Base-by-base conservation (phyloP, 2,797 vertebrate species). In the Pygocentrus nattereri region DNA sequence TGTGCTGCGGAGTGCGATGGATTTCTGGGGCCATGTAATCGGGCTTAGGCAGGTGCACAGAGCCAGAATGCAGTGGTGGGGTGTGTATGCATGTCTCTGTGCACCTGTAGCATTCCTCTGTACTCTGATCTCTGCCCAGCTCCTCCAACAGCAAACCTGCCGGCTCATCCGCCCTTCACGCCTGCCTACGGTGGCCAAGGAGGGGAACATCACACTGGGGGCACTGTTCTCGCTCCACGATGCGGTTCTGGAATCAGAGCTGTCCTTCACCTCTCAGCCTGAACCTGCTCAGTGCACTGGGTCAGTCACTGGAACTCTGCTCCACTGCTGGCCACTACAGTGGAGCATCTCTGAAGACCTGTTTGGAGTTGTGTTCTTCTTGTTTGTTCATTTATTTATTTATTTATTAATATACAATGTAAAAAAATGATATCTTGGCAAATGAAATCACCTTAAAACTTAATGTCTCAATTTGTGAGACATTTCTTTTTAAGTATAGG, bases 191-290 rank as follows among this genome's bases (percentile, higher is more conserved):
- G 87, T 95, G 76, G 86, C 89, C 68, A 93, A 85, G 85, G 86
- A 88, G 2, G 95, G 95, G 30, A 92, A 95, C 80, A 88, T 96
- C 30, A 87, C 83, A 1, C 84, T 96, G 15, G 94, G 94, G 6
- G 94, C 93, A 50, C 93, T 96, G 59, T 96, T 96, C 85, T 95
- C 95, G 13, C 91, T 96, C 74, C 95, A 95, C 54, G 93, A 96
- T 71, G 89, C 76, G 70, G 91, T 94, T 81, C 74, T 90, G 75
- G 92, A 95, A 59, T 80, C 88, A 5, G 85, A 68, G 68, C 54
- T 88, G 41, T 88, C 89, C 23, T 95, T 94, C 74, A 93, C 84
- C 5, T 89, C 88, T 31, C 80, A 44, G n/a, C 93, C 94, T 44
- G 34, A 83, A 4, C 81, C 90, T 15, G 86, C 86, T 49, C 88